These are phyloP conservation scores for Clarias laeviceps DNA, from an alignment of 2,797 vertebrate genomes.

Conservation along the genomic window DNA sequence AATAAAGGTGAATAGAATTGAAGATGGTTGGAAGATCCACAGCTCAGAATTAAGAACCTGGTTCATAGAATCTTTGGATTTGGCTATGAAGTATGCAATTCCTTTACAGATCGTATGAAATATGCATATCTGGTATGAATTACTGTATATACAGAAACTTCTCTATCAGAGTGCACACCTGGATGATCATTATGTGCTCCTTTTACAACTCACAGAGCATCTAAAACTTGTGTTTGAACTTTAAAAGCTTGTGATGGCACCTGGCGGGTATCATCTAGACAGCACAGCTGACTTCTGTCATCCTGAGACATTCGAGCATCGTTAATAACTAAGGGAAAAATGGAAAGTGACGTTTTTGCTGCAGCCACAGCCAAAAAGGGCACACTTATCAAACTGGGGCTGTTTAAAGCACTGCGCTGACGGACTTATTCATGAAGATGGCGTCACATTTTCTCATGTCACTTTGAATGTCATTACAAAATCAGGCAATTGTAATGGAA, in stretches of 20 bases:
- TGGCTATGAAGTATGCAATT: slow-evolving; percentile 45
- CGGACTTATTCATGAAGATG: slow-evolving; percentile 19
- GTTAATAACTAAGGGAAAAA: slow-evolving; percentile 37
- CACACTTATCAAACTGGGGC: slow-evolving; percentile 30
- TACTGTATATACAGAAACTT: slow-evolving; percentile 44
- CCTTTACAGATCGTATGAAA: slow-evolving; percentile 50
- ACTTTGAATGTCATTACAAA: background rate
- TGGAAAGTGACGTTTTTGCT: slow-evolving; percentile 27
- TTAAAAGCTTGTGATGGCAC: slow-evolving; percentile 18
- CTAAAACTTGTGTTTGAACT: slow-evolving; percentile 45
- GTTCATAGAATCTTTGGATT: slow-evolving; percentile 20
- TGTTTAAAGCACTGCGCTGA: background rate
- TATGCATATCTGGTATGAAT: slow-evolving; percentile 48
- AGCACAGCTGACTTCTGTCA: slow-evolving; percentile 39
- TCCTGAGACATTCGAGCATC: slow-evolving; percentile 24
- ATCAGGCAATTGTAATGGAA: background rate
- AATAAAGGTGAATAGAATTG: too few species aligned
- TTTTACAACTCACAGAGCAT: slow-evolving; percentile 29
- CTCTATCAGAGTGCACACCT: slow-evolving; percentile 37
- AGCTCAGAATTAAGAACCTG: too few species aligned
- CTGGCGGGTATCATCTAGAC: slow-evolving; percentile 26
- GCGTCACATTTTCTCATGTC: slow-evolving; percentile 10
- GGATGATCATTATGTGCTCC: slow-evolving; percentile 32
- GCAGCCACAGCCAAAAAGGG: background rate
- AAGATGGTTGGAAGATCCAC: too few species aligned